Percentiles rank a stretch among this genome's conserved stretches.
Conservation (phyloP, 2,113 vertebrate genomes). For the Marmota monax region DNA sequence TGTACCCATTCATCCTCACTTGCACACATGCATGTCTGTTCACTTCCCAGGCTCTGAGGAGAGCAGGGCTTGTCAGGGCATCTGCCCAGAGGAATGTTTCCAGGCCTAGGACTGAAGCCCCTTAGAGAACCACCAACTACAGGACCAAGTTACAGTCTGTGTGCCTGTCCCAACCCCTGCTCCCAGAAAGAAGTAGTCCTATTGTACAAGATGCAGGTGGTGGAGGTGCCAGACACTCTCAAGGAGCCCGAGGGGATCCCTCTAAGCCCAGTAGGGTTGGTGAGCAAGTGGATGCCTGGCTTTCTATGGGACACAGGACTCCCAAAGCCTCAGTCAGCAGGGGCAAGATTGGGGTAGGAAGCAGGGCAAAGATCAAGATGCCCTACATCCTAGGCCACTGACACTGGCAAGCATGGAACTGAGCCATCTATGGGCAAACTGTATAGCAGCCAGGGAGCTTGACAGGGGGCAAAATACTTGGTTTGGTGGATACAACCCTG, state of each 20-base stretch:
- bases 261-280: neutral
- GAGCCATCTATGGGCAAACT: accelerated
- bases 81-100: neutral
- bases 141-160: neutral
- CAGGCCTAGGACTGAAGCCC: neutral
- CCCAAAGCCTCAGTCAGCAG: neutral
- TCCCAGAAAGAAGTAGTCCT: neutral
- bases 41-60: neutral
- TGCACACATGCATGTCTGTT: accelerated
- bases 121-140: neutral
- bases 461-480: too few relatives aligned
- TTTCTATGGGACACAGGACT: neutral
- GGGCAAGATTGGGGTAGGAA: neutral
- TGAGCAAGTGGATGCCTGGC: neutral
- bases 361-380: neutral
- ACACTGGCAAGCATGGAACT: neutral
- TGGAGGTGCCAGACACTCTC: neutral
- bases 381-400: neutral
- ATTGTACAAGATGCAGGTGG: accelerated
- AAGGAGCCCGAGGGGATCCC: neutral
- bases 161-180: neutral
- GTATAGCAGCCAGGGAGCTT: neutral
- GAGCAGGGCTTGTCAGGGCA: accelerated
- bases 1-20: neutral
- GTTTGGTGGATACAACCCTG: neutral